Evolutionary conservation across 2,888 invertebrate genomes (phyloP).

Genomic region (Atrina japonica): DNA sequence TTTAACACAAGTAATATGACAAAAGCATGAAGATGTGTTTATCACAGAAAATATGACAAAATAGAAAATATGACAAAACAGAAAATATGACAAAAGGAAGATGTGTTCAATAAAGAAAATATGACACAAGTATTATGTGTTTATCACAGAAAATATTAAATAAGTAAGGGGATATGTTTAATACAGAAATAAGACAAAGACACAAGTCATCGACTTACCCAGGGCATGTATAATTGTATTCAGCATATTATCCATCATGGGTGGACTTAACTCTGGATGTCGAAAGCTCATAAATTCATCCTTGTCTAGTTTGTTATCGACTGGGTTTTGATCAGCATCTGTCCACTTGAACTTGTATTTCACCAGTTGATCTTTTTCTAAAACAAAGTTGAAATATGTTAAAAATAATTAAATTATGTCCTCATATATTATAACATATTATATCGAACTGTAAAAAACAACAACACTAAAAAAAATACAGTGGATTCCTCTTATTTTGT

Average conservation of each 20-base stretch:
- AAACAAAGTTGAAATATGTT: too few relatives aligned
- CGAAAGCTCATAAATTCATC: conserved; percentile 90
- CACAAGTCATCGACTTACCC: conserved; percentile 82
- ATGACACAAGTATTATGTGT: background rate
- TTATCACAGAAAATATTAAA: background rate
- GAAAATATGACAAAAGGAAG: too few relatives aligned
- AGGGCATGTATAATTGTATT: conserved; percentile 89
- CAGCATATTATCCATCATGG: conserved; percentile 86
- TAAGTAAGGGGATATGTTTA: too few relatives aligned
- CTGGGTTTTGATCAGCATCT: conserved; percentile 87
- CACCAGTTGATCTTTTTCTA: conserved; percentile 86
- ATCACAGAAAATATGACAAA: too few relatives aligned
- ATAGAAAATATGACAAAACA: too few relatives aligned
- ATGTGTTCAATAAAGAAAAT: too few relatives aligned
- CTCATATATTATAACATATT: background rate
- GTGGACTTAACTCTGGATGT: conserved; percentile 90
- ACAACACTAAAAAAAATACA: background rate
- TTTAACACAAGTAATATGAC: too few relatives aligned
- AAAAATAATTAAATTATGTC: background rate
- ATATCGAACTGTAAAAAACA: background rate
- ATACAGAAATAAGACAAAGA: too few relatives aligned
- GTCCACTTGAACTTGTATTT: conserved; percentile 90
- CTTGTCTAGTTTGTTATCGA: conserved; percentile 87
- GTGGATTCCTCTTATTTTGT: background rate
- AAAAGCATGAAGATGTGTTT: too few relatives aligned